Conservation (phyloP, 2,888 invertebrate genomes). For the Tupiocoris notatus region DNA sequence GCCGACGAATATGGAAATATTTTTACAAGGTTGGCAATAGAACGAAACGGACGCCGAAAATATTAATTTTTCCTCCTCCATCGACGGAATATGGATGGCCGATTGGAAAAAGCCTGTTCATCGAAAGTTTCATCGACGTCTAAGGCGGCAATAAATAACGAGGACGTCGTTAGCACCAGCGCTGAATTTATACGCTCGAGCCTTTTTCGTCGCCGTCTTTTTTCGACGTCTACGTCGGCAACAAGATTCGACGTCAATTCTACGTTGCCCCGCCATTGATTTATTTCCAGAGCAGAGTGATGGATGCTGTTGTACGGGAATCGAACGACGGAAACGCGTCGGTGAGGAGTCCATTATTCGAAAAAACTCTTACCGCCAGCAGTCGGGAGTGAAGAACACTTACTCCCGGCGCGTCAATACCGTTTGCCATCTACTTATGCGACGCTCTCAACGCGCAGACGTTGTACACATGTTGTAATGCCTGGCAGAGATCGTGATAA, state of each 20-base stretch:
- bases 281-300: neutral
- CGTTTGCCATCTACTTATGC: too few relatives aligned
- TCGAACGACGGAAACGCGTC: neutral
- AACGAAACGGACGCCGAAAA: too few relatives aligned
- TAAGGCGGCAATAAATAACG: neutral
- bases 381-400: neutral
- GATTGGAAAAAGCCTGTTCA: neutral
- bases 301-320: neutral
- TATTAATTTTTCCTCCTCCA: neutral
- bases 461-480: too few relatives aligned
- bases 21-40: too few relatives aligned
- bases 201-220: neutral
- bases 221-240: neutral
- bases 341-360: neutral
- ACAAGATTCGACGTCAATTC: neutral
- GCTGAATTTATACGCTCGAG: neutral
- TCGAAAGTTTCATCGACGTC: neutral
- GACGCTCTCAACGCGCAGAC: too few relatives aligned
- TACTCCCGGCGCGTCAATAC: too few relatives aligned
- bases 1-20: too few relatives aligned
- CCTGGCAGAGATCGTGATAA: too few relatives aligned
- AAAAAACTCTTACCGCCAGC: neutral
- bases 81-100: too few relatives aligned
- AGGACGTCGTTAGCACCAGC: neutral
- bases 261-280: neutral